Evolutionary conservation across 2,888 invertebrate genomes (phyloP), one percentile per base, ranked within the genome.

Genomic region (Drosophila paucipuncta): DNA sequence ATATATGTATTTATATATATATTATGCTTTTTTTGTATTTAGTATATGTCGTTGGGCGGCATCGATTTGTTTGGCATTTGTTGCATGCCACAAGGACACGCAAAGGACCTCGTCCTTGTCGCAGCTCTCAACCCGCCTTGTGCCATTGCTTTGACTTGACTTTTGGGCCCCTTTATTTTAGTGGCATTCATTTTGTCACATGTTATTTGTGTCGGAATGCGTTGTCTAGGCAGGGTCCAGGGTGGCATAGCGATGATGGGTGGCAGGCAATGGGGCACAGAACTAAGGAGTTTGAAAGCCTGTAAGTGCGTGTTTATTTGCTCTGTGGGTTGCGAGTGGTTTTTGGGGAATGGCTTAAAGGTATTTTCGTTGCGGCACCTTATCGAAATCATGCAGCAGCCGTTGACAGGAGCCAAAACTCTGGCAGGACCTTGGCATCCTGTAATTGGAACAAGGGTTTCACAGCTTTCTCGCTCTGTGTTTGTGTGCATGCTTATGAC

Each of bases 41-140:
- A 49, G 65, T 70, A 58, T 75, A 75, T 70, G 53, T 50, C 58
- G 66, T 52, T 62, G 43, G 59, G 50, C 18, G 63, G 41, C 83
- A 88, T 85, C 88, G 85, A 88, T 85, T 85, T 88, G 81, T 78
- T 83, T 76, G 85, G 81, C 81, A 85, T 85, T 87, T 87, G 81
- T 78, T 73, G 85, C 79, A 87, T 85, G 85, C 82, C 78, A 52
- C 73, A 78, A 85, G 85, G 80, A 81, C 79, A 85, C 73, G 54
- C 65, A 47, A 49, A 18, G 11, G 37, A 39, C 30, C 37, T 18
- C 28, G 37, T 39, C 35, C 16, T 37, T 47, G 30, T 35, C 33
- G 16, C 18, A 5, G 28, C 1, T 5, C 30, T 16, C 25, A 7
- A 28, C 18, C 22, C 5, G 13, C 2, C 39, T 22, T 18, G 22